These are phyloP conservation scores for Micromesistius poutassou DNA, from an alignment of 2,797 vertebrate genomes.

Conservation along the genomic window DNA sequence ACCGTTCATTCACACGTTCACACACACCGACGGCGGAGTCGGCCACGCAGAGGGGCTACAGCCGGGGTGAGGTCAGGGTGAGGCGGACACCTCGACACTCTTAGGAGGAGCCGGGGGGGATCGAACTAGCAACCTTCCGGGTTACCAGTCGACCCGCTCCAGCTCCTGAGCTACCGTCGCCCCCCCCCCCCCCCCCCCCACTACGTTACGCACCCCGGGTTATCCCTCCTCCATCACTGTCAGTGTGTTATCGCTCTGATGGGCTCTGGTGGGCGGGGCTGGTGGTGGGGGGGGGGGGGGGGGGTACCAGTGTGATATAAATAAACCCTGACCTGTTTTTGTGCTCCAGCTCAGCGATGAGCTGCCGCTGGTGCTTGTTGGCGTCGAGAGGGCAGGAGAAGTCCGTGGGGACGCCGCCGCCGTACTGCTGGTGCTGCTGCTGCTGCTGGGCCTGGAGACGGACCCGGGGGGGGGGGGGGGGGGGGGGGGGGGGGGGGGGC, in stretches of 20 bases:
- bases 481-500: constrained; percentile 44
- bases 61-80: too few relatives aligned
- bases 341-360: constrained; percentile 97
- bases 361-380: constrained; percentile 96
- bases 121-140: too few relatives aligned
- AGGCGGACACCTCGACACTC: too few relatives aligned
- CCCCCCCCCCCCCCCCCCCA: too few relatives aligned
- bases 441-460: constrained; percentile 82
- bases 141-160: too few relatives aligned
- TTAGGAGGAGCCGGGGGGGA: too few relatives aligned
- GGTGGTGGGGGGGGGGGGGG: not conserved
- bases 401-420: constrained; percentile 75
- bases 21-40: too few relatives aligned
- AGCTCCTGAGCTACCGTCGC: too few relatives aligned
- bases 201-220: not conserved
- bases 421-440: constrained; percentile 13
- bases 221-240: not conserved
- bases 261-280: too few relatives aligned
- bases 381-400: constrained; percentile 92
- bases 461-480: constrained; percentile 44
- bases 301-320: constrained; percentile 2
- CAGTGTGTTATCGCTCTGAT: not conserved
- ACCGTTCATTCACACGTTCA: too few relatives aligned
- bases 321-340: constrained; percentile 88
- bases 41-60: too few relatives aligned